Evolutionary conservation across 92 coral and sea anemone species (phyloP).

Genomic region (Montipora capitata): DNA sequence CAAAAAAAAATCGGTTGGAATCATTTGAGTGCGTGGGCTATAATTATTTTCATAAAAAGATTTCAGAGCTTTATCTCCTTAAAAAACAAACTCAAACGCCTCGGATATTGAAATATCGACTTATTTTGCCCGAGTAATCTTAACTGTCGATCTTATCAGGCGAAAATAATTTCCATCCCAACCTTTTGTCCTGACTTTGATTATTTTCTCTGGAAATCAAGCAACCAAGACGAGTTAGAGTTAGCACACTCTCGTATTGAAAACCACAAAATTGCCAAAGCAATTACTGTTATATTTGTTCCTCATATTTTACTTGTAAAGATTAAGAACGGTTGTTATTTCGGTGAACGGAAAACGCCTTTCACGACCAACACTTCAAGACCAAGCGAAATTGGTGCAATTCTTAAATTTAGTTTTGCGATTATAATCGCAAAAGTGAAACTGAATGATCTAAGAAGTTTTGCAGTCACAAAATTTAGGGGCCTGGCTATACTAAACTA

Average conservation of each 20-base stretch:
- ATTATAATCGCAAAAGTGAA: too few relatives aligned
- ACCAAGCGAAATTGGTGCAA: not conserved
- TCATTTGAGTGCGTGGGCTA: constrained; percentile 9
- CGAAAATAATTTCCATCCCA: constrained; percentile 12
- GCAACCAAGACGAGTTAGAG: not conserved
- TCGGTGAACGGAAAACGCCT: too few relatives aligned
- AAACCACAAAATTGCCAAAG: constrained; percentile 27
- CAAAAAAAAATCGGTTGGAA: not conserved
- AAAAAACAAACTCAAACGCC: not conserved
- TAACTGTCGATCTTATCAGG: constrained; percentile 38
- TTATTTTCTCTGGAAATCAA: constrained; percentile 31
- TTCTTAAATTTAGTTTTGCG: too few relatives aligned
- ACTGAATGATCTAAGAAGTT: too few relatives aligned
- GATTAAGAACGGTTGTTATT: constrained; percentile 33
- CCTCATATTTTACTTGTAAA: constrained; percentile 33
- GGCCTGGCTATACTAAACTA: too few relatives aligned
- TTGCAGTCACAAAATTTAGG: too few relatives aligned
- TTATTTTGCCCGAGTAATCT: not conserved
- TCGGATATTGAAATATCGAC: not conserved
- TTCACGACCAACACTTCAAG: not conserved
- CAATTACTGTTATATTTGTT: constrained; percentile 43
- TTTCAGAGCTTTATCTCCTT: not conserved
- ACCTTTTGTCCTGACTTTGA: constrained; percentile 9
- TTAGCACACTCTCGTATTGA: not conserved
- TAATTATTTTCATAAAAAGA: not conserved